Conservation (phyloP, 2,888 invertebrate genomes). For the Luffia ferchaultella region DNA sequence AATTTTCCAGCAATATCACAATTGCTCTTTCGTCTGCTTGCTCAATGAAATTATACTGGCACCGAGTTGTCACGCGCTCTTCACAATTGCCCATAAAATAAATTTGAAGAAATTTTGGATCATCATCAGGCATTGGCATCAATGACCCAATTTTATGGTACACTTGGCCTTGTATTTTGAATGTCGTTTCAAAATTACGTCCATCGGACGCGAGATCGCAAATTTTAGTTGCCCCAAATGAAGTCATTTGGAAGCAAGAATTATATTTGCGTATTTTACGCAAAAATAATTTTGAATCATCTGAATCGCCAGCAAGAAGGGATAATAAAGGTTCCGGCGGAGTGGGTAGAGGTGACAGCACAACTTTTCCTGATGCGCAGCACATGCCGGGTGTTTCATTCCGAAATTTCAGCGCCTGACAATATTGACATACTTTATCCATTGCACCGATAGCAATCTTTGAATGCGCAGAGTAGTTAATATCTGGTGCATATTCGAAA, state of each 20-base stretch:
- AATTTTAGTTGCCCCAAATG: constrained; percentile 9
- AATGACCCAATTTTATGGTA: constrained; percentile 19
- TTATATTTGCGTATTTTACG: constrained; percentile 15
- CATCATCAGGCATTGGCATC: constrained; percentile 20
- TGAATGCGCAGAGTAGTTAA: constrained; percentile 12
- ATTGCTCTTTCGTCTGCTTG: constrained; percentile 2
- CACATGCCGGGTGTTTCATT: constrained; percentile 16
- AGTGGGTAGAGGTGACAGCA: constrained; percentile 12
- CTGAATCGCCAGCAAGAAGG: constrained; percentile 11
- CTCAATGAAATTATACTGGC: constrained; percentile 16
- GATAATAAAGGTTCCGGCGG: constrained; percentile 13
- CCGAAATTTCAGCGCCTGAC: constrained; percentile 13
- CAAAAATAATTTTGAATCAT: constrained; percentile 16
- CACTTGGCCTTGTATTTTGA: constrained; percentile 18
- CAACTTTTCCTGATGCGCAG: constrained; percentile 16
- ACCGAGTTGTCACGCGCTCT: constrained; percentile 10
- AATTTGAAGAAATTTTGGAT: constrained; percentile 24
- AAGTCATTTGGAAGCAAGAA: constrained; percentile 16
- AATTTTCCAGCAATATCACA: neutral
- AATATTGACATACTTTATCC: constrained; percentile 10
- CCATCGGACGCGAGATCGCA: constrained; percentile 14
- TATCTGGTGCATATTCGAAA: constrained; percentile 19
- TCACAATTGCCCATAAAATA: constrained; percentile 21
- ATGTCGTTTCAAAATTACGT: constrained; percentile 18
- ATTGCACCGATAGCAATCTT: constrained; percentile 18